phyloP scores from a whole-genome alignment of 2,113 vertebrate genomes.

The Panthera uncia region DNA sequence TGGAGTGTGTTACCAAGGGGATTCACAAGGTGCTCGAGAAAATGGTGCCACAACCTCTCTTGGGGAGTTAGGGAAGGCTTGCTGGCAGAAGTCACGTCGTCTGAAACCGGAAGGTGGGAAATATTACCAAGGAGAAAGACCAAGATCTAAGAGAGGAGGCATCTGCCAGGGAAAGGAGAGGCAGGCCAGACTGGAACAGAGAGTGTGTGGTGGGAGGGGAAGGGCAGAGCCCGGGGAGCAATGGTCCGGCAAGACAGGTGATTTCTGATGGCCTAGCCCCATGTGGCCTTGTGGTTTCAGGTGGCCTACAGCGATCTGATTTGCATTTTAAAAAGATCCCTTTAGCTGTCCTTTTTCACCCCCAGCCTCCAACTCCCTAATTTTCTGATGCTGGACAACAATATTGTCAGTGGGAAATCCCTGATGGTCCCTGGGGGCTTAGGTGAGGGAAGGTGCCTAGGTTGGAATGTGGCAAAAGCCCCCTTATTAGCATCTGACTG shows the following conservation, averaged over 20 bases:
- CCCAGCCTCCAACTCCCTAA: not conserved
- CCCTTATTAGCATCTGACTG: not conserved
- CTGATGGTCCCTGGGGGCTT: not conserved
- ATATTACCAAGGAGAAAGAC: not conserved
- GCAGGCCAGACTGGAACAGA: not conserved
- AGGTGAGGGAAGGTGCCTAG: not conserved
- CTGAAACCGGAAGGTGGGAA: not conserved
- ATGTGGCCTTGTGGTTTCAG: not conserved
- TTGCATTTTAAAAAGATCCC: not conserved
- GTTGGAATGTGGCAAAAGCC: not conserved
- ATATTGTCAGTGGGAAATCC: not conserved
- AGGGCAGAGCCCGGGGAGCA: not conserved
- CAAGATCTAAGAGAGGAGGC: not conserved
- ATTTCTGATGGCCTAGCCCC: not conserved
- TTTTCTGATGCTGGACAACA: not conserved
- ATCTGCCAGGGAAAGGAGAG: too few relatives aligned
- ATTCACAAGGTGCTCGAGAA: not conserved
- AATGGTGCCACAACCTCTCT: not conserved
- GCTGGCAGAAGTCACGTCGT: not conserved
- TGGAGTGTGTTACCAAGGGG: not conserved
- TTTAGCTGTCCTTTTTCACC: not conserved
- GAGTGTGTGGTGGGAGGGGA: fast-evolving
- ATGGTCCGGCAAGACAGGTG: not conserved
- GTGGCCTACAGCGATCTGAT: not conserved
- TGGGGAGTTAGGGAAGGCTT: not conserved